Evolutionary conservation across 2,888 invertebrate species (phyloP).

Genomic region (Congeria kusceri): DNA sequence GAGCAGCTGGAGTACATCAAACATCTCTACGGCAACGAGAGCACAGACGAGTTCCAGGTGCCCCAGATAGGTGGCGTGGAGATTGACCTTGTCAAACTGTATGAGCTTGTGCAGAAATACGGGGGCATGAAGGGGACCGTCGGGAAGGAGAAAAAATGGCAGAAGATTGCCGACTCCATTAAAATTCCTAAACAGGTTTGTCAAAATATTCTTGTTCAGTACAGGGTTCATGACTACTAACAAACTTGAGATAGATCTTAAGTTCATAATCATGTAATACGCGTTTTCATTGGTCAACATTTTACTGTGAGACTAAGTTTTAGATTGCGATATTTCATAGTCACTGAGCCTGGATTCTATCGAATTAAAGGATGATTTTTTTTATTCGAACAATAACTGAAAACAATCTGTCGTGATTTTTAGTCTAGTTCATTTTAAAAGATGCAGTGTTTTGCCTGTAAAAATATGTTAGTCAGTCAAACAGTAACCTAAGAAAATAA

Average conservation of each 20-base stretch:
- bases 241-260: neutral
- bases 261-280: neutral
- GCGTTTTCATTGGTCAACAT: too few relatives aligned
- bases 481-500: too few relatives aligned
- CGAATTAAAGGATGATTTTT: too few relatives aligned
- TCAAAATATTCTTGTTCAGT: neutral
- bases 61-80: conserved; percentile 96
- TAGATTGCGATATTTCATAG: too few relatives aligned
- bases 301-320: too few relatives aligned
- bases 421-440: too few relatives aligned
- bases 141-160: conserved; percentile 93
- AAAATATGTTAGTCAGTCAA: too few relatives aligned
- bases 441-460: too few relatives aligned
- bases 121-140: conserved; percentile 94
- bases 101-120: conserved; percentile 92
- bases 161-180: conserved; percentile 94
- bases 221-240: neutral
- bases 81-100: conserved; percentile 94
- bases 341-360: too few relatives aligned
- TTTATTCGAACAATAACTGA: too few relatives aligned
- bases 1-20: conserved; percentile 94
- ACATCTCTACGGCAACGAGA: conserved; percentile 90
- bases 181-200: conserved; percentile 90
- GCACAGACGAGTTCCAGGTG: conserved; percentile 90
- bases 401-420: too few relatives aligned